Percentiles rank a stretch among this genome's conserved stretches.
Evolutionary conservation across 2,113 vertebrate species (phyloP).

Genomic region (human (Homo sapiens)): GRCh38 chr17:16017501-16018000

Average conservation of each 20-base stretch:
- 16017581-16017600: background rate
- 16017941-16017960: background rate
- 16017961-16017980: background rate
- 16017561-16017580: background rate
- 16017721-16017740: too few species aligned
- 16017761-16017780: background rate
- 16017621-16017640: too few species aligned
- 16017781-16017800: background rate
- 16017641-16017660: too few species aligned
- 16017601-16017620: too few species aligned
- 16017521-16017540: background rate
- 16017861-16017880: background rate
- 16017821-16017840: background rate
- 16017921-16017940: background rate
- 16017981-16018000: background rate
- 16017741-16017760: background rate
- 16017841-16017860: background rate
- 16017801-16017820: conserved; percentile 19
- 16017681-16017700: too few species aligned
- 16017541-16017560: background rate
- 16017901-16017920: background rate
- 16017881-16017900: background rate
- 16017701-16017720: too few species aligned
- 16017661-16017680: too few species aligned
- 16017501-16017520: background rate